Base-by-base conservation (phyloP, 2,888 invertebrate species). In the Orthosia gothica region DNA sequence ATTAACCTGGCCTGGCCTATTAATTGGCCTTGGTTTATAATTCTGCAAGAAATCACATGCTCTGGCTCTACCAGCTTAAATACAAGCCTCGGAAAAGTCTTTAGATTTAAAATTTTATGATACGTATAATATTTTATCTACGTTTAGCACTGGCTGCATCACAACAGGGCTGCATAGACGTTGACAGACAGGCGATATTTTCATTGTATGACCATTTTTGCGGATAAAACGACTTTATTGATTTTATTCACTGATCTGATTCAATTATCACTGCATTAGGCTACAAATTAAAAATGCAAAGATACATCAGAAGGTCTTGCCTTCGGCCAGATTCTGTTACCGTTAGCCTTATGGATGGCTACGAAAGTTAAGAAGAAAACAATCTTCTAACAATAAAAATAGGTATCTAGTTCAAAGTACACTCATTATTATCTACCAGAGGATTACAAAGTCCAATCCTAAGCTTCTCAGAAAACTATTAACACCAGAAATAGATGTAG, bases 391-490 rank as follows among this genome's bases (percentile, higher is more conserved):
- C 20, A 59, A 40, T 7, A n/a, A 40, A n/a, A n/a, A 59, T 16
- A 32, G 32, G 32, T 32, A 32, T 2, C 15, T n/a, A 7, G 5
- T 52, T 18, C 76, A 65, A 52, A 23, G 20, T 47, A 13, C n/a
- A 40, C 49, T 3, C n/a, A 23, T 49, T 23, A n/a, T 12, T 18
- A 65, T 16, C 3, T 12, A n/a, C 18, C 15, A 67, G 16, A 67
- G 18, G 5, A 40, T 40, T 54, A 23, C 55, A 26, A 77, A 77
- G 23, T 58, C 13, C 26, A 45, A 77, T 23, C 12, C 1, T 26
- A 18, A 11, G 26, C 18, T 57, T 67, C 15, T 78, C 12, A n/a
- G 20, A 78, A 58, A 32, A 58, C 45, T n/a, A 74, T 40, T 23
- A 55, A 69, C 11, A 16, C 11, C 59, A 49, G 23, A 40, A 72